Conservation (phyloP, 2,797 vertebrate species). For the Sternotherus odoratus region DNA sequence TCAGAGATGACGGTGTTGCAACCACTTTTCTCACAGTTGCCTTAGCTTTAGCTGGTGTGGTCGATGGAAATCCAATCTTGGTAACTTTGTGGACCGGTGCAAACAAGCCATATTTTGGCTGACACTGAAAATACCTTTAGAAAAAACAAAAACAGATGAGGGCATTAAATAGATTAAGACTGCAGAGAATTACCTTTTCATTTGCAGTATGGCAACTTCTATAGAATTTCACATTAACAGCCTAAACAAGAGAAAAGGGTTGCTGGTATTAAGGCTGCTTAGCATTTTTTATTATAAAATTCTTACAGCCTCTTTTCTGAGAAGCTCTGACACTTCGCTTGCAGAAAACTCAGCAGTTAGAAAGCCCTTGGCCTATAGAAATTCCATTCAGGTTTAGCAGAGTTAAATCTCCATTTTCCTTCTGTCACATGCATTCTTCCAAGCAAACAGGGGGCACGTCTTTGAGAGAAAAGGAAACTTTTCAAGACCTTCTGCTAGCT, state of each 20-base stretch:
- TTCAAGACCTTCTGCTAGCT: neutral
- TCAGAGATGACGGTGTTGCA: slow-evolving; percentile 86
- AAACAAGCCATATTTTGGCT: slow-evolving; percentile 96
- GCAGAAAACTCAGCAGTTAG: neutral
- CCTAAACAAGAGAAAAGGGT: fast-evolving
- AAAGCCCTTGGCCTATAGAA: neutral
- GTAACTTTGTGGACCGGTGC: slow-evolving; percentile 98
- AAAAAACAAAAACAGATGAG: slow-evolving; percentile 7
- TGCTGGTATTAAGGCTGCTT: fast-evolving
- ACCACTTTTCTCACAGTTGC: slow-evolving; percentile 88
- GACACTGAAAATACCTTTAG: slow-evolving; percentile 96
- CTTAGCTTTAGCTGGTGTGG: slow-evolving; percentile 96
- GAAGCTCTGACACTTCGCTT: neutral
- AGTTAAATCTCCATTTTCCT: neutral
- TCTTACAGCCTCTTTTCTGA: neutral
- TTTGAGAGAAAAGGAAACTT: neutral
- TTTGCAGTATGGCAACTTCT: fast-evolving
- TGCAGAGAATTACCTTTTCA: neutral
- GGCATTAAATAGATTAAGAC: neutral
- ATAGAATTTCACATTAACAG: too few relatives aligned
- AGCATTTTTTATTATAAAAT: neutral
- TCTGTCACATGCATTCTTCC: neutral
- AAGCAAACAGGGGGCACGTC: neutral
- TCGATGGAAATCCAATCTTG: slow-evolving; percentile 97
- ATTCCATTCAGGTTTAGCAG: neutral